phyloP scores from a whole-genome alignment of 2,797 vertebrate species.

The Lagorchestes hirsutus region DNA sequence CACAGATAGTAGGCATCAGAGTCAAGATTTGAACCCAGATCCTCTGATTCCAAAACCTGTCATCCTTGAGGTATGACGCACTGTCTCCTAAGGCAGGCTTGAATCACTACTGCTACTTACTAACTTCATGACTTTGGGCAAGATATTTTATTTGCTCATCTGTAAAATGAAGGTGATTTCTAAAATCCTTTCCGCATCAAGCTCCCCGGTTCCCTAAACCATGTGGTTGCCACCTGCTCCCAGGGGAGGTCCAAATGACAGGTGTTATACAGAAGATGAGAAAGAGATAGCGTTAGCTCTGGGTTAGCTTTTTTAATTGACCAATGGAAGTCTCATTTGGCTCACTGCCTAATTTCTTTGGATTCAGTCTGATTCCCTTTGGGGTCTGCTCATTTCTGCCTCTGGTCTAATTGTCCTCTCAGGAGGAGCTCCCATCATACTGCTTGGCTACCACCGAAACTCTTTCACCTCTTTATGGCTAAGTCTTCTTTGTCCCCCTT shows the following conservation, averaged over 20 bases:
- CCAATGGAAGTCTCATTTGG: background rate
- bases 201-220: background rate
- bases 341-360: background rate
- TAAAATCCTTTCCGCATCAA: background rate
- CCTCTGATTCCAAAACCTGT: background rate
- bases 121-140: background rate
- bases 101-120: background rate
- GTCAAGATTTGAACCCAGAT: background rate
- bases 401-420: background rate
- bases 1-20: background rate
- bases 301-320: background rate
- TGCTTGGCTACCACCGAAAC: background rate
- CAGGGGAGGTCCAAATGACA: background rate
- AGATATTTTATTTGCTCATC: background rate
- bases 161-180: background rate
- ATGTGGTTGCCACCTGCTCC: background rate
- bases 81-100: background rate
- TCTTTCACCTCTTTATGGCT: background rate
- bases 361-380: background rate
- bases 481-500: rapidly evolving
- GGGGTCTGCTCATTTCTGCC: background rate
- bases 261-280: background rate
- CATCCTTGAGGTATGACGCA: background rate
- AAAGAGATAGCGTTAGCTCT: background rate
- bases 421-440: background rate